These are phyloP conservation scores for Cheilosia vernalis DNA, from an alignment of 2,888 invertebrate species.

Conservation along the genomic window DNA sequence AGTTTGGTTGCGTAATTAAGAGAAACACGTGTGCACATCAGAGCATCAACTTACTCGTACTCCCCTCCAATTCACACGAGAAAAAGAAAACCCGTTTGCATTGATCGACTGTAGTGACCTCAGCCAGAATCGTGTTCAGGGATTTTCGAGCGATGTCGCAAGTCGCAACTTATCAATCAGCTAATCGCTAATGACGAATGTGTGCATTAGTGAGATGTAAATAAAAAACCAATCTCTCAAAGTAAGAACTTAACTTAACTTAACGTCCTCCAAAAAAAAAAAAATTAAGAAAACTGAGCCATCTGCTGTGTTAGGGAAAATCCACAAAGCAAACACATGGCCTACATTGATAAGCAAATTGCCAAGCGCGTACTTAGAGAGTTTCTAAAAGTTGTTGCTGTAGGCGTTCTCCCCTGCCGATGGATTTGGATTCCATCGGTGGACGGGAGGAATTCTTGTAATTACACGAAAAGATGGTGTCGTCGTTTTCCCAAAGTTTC, in stretches of 20 bases:
- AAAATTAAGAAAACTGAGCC: conserved; percentile 14
- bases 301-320: conserved; percentile 17
- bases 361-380: conserved; percentile 17
- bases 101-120: conserved; percentile 48
- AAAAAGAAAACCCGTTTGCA: conserved; percentile 38
- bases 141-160: conserved; percentile 46
- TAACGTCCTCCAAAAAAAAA: not conserved
- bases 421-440: too few species aligned
- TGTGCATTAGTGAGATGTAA: conserved; percentile 27
- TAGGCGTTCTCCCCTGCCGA: not conserved
- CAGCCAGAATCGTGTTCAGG: conserved; percentile 33
- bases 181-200: conserved; percentile 48
- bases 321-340: conserved; percentile 30
- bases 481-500: conserved; percentile 48
- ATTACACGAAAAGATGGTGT: conserved; percentile 37
- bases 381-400: not conserved
- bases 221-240: not conserved
- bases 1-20: not conserved
- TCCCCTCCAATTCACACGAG: conserved; percentile 5
- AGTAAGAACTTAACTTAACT: not conserved
- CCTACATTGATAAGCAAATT: conserved; percentile 45
- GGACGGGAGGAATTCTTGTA: conserved; percentile 25
- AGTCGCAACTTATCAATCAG: conserved; percentile 47
- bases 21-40: not conserved
- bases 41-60: not conserved